Evolutionary conservation across 2,797 vertebrate species (phyloP), one percentile per base, ranked within the genome.

Genomic region (Crocodylus rhombifer): DNA sequence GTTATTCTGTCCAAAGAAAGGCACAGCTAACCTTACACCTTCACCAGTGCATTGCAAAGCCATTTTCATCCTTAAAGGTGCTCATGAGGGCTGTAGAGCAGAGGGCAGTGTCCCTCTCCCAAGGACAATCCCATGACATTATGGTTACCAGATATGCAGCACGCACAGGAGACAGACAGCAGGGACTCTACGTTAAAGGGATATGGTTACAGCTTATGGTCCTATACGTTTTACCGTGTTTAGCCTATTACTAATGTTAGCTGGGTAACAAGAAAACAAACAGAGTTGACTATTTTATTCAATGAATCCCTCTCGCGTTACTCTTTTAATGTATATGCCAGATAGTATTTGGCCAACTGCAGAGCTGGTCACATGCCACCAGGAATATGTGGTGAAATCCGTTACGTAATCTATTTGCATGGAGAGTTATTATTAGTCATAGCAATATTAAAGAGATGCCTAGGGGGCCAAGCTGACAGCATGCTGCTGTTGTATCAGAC

Each of bases 231-330:
- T 57, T 56, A 25, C 20, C 30, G 14, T 15, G 18, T 1, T 67
- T 8, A 0, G 0, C 6, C 21, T 64, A 11, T 61, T n/a, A 51
- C 57, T 26, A 7, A 3, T 56, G 30, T 30, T 80, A 80, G 79
- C 28, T 36, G 12, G 8, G 25, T 3, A 60, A 23, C 1, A 33
- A 28, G 42, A 17, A 56, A 26, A 28, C 33, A 17, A 56, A 26
- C 73, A 60, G 0, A 0, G 3, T 13, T 67, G 23, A 58, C 36
- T 28, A 17, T 12, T 80, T 36, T 36, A 33, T 83, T 33, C n/a
- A 42, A 6, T 2, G 18, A 10, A 69, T 25, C 0, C 0, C 60
- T n/a, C 63, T 17, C 2, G 14, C 28, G 17, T 13, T 80, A 74
- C 58, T 3, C 26, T 7, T 4, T 17, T 2, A 9, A 7, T 11